These are phyloP conservation scores for Leptobrachium leishanense DNA, from an alignment of 2,113 vertebrate genomes.

Conservation along the genomic window DNA sequence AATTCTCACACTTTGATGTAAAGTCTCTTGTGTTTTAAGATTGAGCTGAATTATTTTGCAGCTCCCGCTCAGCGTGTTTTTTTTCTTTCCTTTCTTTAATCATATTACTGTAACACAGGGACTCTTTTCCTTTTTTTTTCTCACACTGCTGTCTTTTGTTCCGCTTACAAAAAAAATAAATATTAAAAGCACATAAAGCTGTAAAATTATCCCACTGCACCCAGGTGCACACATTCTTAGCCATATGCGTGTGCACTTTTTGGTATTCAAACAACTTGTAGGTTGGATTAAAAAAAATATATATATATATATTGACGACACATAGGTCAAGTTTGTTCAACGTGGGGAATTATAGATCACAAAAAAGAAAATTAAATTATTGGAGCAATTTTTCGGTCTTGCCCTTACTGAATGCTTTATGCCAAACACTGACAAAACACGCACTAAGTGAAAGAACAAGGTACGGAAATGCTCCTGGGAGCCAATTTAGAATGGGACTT, in stretches of 20 bases:
- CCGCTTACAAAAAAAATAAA: too few relatives aligned
- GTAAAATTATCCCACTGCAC: not conserved
- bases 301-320: not conserved
- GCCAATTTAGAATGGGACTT: slow-evolving; percentile 93
- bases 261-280: not conserved
- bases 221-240: not conserved
- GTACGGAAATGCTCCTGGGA: slow-evolving; percentile 85
- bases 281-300: too few relatives aligned
- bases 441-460: slow-evolving; percentile 86
- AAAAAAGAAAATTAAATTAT: slow-evolving; percentile 63
- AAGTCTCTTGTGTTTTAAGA: too few relatives aligned
- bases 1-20: too few relatives aligned
- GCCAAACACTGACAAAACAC: slow-evolving; percentile 82
- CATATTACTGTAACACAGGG: too few relatives aligned
- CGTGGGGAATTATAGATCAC: slow-evolving; percentile 83
- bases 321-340: slow-evolving; percentile 39
- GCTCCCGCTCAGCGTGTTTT: too few relatives aligned
- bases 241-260: not conserved
- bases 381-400: slow-evolving; percentile 62
- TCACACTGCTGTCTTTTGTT: too few relatives aligned
- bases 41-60: too few relatives aligned
- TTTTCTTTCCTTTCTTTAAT: too few relatives aligned
- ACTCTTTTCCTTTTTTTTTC: too few relatives aligned
- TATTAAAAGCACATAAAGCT: not conserved
- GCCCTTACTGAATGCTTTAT: slow-evolving; percentile 68